A percentile compares a stretch with the other conserved stretches of the same genome.
phyloP scores from a whole-genome alignment of 2,888 invertebrate species.

The Schizotus pectinicornis region DNA sequence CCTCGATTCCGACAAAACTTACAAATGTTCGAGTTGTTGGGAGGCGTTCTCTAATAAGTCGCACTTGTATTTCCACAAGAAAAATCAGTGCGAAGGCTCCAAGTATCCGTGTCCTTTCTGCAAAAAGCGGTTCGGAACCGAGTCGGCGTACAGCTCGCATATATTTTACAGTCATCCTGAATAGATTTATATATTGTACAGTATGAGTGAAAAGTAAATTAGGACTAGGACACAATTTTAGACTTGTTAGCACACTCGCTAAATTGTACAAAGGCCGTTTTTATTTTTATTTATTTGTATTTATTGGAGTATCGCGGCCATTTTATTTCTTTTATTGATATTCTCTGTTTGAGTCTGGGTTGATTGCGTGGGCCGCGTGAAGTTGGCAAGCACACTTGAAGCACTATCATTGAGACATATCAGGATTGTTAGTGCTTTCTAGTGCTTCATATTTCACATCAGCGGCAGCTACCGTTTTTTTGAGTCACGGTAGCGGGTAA shows the following conservation, averaged over 20 bases:
- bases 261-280: slow-evolving; percentile 16
- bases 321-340: too few species aligned
- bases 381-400: too few species aligned
- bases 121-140: slow-evolving; percentile 58
- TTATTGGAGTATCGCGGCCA: neutral
- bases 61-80: slow-evolving; percentile 58
- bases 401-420: too few species aligned
- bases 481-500: too few species aligned
- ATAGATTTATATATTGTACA: slow-evolving; percentile 37
- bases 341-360: too few species aligned
- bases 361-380: too few species aligned
- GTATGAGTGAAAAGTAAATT: slow-evolving; percentile 11
- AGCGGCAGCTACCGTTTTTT: too few species aligned
- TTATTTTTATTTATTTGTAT: slow-evolving; percentile 21
- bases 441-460: too few species aligned
- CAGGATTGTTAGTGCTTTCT: too few species aligned
- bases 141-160: slow-evolving; percentile 58
- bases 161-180: slow-evolving; percentile 59
- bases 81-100: slow-evolving; percentile 57
- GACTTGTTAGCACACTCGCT: slow-evolving; percentile 3
- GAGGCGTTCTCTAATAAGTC: slow-evolving; percentile 57
- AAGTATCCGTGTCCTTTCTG: slow-evolving; percentile 59
- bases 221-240: slow-evolving; percentile 6
- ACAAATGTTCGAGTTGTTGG: slow-evolving; percentile 57
- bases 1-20: slow-evolving; percentile 44